Percentiles rank a stretch among this genome's conserved stretches.
Evolutionary conservation across 2,888 invertebrate genomes (phyloP).

Genomic region (Acleris cristana): DNA sequence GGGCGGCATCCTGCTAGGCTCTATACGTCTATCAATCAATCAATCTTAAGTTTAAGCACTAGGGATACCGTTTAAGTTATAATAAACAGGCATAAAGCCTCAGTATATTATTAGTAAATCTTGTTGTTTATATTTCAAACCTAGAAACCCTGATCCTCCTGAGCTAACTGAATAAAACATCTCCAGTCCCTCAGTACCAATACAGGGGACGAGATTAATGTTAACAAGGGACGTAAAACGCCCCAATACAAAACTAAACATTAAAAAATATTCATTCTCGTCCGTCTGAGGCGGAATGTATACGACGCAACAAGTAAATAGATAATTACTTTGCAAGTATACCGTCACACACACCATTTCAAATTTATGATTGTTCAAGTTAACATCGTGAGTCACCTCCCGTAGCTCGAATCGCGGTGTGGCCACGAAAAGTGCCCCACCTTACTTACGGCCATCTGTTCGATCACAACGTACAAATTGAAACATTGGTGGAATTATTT

Average conservation of each 20-base stretch:
- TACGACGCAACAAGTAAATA: constrained; percentile 9
- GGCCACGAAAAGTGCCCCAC: constrained; percentile 20
- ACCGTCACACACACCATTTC: constrained; percentile 13
- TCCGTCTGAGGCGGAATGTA: constrained; percentile 14
- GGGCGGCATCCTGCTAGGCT: too few relatives aligned
- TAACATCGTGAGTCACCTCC: background rate
- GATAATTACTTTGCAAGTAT: background rate
- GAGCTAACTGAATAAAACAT: too few relatives aligned
- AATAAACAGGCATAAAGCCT: too few relatives aligned
- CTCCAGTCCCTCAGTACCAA: too few relatives aligned
- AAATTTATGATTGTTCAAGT: constrained; percentile 14
- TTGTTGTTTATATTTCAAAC: too few relatives aligned
- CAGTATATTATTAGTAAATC: too few relatives aligned
- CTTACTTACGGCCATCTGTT: constrained; percentile 15
- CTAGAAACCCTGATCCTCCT: too few relatives aligned
- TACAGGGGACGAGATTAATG: too few relatives aligned
- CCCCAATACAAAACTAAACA: background rate
- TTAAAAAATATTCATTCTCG: constrained; percentile 2
- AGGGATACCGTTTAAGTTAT: too few relatives aligned
- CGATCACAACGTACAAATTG: constrained; percentile 29
- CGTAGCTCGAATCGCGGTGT: constrained; percentile 7
- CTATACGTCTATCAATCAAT: too few relatives aligned
- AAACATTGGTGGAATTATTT: constrained; percentile 33
- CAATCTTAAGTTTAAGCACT: too few relatives aligned
- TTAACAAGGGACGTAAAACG: too few relatives aligned